Evolutionary conservation across 2,797 vertebrate species (phyloP), one percentile per base, ranked within the genome.

Genomic region (Psittacula derbiana): DNA sequence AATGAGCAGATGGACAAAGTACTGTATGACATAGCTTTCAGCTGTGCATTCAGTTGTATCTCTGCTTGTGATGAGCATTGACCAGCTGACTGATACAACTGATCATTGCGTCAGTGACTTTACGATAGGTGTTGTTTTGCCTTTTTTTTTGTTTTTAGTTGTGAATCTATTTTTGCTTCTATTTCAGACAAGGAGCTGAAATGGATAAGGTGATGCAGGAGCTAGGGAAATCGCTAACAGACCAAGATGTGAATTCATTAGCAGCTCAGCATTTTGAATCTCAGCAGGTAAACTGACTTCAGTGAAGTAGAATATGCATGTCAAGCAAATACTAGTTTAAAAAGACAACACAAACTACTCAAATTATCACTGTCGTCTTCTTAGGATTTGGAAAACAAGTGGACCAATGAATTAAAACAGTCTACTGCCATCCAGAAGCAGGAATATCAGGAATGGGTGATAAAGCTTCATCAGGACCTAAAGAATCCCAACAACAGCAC

Each of bases 171-270:
- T 0, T 76, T 88, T 85, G 52, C 72, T 91, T 89, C 58, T 64
- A 25, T 95, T 96, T 94, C 96, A 99, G 99, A 75, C 99, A 99
- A 94, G 98, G 98, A 28, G 90, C 97, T 64, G 99, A 99, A 98
- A 99, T 99, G 99, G 98, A 99, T 96, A 99, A 98, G 91, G 99
- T 99, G 86, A 99, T 99, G 99, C 98, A 99, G 75, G 99, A 99
- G 94, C 96, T 99, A 90, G 99, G 99, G 31, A 99, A 99, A 47
- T 99, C 99, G 0, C 81, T 99, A 92, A 99, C 98, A 66, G 99
- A 99, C 97, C 99, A 99, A 83, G 99, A 99, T 90, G 99, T 99
- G 31, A 99, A 99, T 84, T 97, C 98, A 4, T 98, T 99, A 69
- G 99, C 99, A 7, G 98, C 99, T 88, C 99, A 99, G 88, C 99